A percentile compares a stretch with the other conserved stretches of the same genome.
These are phyloP conservation scores for Andrena dorsata DNA, from an alignment of 2,888 invertebrate genomes.

Conservation along the genomic window DNA sequence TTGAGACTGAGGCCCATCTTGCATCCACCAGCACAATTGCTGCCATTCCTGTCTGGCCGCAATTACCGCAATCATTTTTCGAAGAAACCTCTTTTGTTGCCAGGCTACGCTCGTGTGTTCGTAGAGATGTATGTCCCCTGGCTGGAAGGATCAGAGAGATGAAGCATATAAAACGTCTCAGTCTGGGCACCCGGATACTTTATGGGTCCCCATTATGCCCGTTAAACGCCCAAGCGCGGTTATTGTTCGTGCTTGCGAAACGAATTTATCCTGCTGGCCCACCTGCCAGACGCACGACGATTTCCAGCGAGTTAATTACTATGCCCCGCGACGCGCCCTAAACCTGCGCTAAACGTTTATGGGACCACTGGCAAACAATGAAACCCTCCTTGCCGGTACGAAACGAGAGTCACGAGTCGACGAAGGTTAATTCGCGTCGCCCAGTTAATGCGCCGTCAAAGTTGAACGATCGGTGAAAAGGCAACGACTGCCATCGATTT, in stretches of 20 bases:
- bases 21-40: not conserved
- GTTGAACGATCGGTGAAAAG: constrained; percentile 50
- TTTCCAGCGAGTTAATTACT: constrained; percentile 49
- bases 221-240: constrained; percentile 65
- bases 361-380: constrained; percentile 18
- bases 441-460: not conserved
- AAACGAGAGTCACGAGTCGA: not conserved
- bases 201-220: constrained; percentile 58
- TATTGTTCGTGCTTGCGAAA: constrained; percentile 68
- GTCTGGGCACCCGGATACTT: constrained; percentile 52
- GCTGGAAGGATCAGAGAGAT: constrained; percentile 14
- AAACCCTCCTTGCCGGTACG: not conserved
- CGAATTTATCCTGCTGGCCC: constrained; percentile 63
- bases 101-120: not conserved
- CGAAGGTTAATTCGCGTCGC: constrained; percentile 13
- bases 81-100: constrained; percentile 18
- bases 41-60: constrained; percentile 3
- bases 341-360: constrained; percentile 10
- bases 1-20: no score
- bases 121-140: constrained; percentile 6
- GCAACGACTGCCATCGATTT: constrained; percentile 44
- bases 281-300: constrained; percentile 51
- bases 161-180: constrained; percentile 41
- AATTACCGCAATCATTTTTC: constrained; percentile 42
- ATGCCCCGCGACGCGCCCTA: not conserved